These are phyloP conservation scores for Dromius quadrimaculatus DNA, from an alignment of 2,888 invertebrate species.

Conservation along the genomic window DNA sequence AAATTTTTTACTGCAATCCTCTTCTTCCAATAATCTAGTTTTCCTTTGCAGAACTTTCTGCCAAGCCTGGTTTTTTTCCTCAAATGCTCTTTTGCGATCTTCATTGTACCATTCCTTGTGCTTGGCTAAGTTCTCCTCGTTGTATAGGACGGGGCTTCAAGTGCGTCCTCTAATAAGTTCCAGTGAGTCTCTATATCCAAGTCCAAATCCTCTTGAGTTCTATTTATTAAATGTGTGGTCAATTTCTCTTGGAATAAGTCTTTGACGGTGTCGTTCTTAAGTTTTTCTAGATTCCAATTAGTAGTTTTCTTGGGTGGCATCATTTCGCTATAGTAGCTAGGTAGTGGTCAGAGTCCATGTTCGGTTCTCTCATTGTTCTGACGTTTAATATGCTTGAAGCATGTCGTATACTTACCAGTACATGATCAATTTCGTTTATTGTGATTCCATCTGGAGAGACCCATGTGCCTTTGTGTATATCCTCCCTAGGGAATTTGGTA, in stretches of 20 bases:
- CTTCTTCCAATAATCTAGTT: background rate
- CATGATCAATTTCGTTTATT: too few species aligned
- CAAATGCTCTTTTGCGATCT: background rate
- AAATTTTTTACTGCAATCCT: background rate
- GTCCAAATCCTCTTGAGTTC: background rate
- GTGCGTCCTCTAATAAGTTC: conserved; percentile 2
- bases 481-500: too few species aligned
- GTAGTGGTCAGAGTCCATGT: too few species aligned
- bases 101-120: background rate
- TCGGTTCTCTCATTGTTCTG: too few species aligned
- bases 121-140: background rate
- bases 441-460: too few species aligned
- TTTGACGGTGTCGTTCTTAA: conserved; percentile 3
- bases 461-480: too few species aligned
- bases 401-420: too few species aligned
- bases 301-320: conserved; percentile 2
- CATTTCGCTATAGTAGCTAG: background rate
- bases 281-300: conserved; percentile 6
- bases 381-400: too few species aligned
- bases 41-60: conserved; percentile 1
- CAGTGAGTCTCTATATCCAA: background rate
- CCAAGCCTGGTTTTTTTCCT: conserved; percentile 9
- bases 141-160: too few species aligned
- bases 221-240: background rate
- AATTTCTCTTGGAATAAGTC: conserved; percentile 1